Conservation (phyloP, 2,797 vertebrate genomes). For the Sebastes glaucus region DNA sequence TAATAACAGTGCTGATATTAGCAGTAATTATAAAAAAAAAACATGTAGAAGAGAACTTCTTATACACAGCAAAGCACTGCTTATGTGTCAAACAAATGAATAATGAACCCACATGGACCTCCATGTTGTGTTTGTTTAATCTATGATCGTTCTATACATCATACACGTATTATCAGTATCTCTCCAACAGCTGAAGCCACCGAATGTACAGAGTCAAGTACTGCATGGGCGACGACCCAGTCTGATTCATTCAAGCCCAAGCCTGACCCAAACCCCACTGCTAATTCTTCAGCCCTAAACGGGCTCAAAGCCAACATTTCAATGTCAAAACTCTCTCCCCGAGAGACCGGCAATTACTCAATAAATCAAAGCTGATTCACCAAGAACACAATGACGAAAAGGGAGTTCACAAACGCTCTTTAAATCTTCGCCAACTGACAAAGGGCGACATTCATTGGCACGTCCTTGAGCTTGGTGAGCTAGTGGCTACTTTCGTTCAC, state of each 20-base stretch:
- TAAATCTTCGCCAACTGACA: conserved; percentile 18
- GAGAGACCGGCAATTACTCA: conserved; percentile 10
- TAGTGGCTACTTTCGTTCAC: not conserved
- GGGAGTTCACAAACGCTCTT: not conserved
- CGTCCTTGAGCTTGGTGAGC: conserved; percentile 11
- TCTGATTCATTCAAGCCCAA: conserved; percentile 32
- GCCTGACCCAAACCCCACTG: conserved; percentile 15
- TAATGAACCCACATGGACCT: not conserved
- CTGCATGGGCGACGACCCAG: not conserved
- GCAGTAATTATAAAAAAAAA: not conserved
- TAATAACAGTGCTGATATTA: not conserved
- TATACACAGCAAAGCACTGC: not conserved
- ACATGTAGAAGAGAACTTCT: not conserved
- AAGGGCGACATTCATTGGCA: not conserved
- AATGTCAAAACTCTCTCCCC: conserved; percentile 2
- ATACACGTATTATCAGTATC: not conserved
- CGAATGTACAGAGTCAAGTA: not conserved
- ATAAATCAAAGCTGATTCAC: conserved; percentile 39
- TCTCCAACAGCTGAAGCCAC: not conserved
- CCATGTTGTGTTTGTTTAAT: not conserved
- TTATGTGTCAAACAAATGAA: not conserved
- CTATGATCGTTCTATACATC: not conserved
- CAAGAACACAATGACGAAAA: conserved; percentile 21
- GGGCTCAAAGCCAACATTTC: conserved; percentile 26
- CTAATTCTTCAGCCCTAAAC: conserved; percentile 24